Base-by-base conservation (phyloP, 92 coral and sea anemone genomes). In the Porites lobata region DNA sequence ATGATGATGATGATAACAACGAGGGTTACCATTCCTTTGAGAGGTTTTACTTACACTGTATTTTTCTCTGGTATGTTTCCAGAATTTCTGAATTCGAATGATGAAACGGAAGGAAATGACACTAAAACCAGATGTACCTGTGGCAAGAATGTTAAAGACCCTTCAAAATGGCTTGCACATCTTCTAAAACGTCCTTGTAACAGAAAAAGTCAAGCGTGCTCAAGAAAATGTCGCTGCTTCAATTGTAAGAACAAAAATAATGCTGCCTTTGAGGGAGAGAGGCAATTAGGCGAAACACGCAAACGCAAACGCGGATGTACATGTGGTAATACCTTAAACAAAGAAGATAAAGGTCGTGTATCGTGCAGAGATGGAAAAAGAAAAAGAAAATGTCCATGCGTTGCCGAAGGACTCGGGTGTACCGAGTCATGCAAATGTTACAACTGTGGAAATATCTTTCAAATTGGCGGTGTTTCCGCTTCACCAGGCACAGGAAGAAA, bases 311-410 rank as follows among this genome's bases (percentile, higher is more conserved):
- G 1, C 9, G 10, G 12, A 61, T 78, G 83, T 18, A 64, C 15
- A 9, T 78, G 72, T 0, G 72, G 83, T n/a, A 21, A 21, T 21
- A 21, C 22, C 22, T 9, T 15, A 52, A 7, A 21, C 22, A 21
- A 21, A 21, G 22, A 21, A 21, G 22, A 21, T 21, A 21, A 21
- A 21, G 22, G 22, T 21, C 22, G 22, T 21, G 22, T 21, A 21
- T 80, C 91, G 8, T 88, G 91, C 77, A 80, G 50, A 65, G 91
- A 88, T 50, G 91, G 88, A 10, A 57, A 69, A 15, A 76, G 87
- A 21, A 91, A 72, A 51, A 75, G 81, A 1, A 86, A 47, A 53
- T 91, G 94, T 81, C 91, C 94, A 7, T 91, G 94, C 53, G 78
- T 91, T 17, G 83, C 84, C 0, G 72, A 24, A 59, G 87, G 87